phyloP scores from a whole-genome alignment of 2,888 invertebrate genomes.

The Athalia cordata region DNA sequence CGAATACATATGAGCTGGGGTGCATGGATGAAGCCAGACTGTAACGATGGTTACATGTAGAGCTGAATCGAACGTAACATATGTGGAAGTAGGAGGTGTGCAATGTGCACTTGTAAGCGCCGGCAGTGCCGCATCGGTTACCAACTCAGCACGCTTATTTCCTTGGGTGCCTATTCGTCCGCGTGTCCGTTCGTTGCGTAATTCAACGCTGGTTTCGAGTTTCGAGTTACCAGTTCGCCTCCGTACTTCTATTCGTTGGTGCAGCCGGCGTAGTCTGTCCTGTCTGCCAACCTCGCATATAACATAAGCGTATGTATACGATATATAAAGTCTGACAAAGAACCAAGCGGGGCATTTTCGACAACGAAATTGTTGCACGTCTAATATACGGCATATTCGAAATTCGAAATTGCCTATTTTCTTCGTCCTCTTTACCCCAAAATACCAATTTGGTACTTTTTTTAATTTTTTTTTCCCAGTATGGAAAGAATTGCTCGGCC shows the following conservation, averaged over 20 bases:
- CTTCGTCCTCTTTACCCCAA: background rate
- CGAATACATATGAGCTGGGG: background rate
- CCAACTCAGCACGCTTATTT: constrained; percentile 27
- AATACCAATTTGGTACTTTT: no score
- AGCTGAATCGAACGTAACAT: background rate
- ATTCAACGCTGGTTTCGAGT: constrained; percentile 41
- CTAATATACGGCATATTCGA: no score
- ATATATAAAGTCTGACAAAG: constrained; percentile 17
- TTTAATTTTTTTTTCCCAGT: no score
- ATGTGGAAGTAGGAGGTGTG: background rate
- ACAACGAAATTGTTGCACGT: background rate
- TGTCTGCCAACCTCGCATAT: constrained; percentile 27
- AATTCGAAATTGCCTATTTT: background rate
- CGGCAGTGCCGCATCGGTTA: constrained; percentile 34
- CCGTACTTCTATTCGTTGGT: constrained; percentile 37
- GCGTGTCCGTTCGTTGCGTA: constrained; percentile 35
- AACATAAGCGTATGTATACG: background rate
- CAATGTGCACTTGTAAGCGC: constrained; percentile 7
- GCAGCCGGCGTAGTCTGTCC: background rate
- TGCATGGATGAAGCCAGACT: background rate
- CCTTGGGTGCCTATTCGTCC: constrained; percentile 27
- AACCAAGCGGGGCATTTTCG: constrained; percentile 9
- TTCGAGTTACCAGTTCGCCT: constrained; percentile 28
- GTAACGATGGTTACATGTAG: background rate
- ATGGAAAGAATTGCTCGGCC: no score